Conservation (phyloP, 2,113 vertebrate species). For the Alexandromys fortis region DNA sequence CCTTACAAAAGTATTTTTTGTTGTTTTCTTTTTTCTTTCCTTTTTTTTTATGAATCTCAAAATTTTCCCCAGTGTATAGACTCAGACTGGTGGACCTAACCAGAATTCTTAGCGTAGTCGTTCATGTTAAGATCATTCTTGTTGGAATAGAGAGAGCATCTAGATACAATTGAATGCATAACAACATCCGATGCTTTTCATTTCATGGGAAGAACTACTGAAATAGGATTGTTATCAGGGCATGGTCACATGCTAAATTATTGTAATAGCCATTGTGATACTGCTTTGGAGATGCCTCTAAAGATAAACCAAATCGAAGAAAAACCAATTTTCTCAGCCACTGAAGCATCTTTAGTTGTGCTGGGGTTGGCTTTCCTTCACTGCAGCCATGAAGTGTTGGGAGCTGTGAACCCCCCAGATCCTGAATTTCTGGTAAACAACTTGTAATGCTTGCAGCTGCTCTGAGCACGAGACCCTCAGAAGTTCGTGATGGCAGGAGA, state of each 20-base stretch:
- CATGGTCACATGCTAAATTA: neutral
- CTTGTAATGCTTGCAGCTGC: too few species aligned
- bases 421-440: too few species aligned
- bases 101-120: neutral
- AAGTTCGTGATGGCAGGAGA: too few species aligned
- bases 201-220: neutral
- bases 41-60: neutral
- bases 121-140: neutral
- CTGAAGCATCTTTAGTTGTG: too few species aligned
- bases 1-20: neutral
- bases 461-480: too few species aligned
- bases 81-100: neutral
- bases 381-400: too few species aligned
- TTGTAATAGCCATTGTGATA: neutral
- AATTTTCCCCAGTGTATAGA: neutral
- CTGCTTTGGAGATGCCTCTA: neutral
- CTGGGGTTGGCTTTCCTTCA: neutral
- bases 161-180: neutral
- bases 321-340: neutral
- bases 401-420: too few species aligned
- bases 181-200: neutral
- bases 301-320: neutral
- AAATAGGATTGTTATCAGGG: neutral
- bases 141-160: neutral
- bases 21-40: too few species aligned